Base-by-base conservation (phyloP, 2,888 invertebrate genomes). In the Plebejus anna region DNA sequence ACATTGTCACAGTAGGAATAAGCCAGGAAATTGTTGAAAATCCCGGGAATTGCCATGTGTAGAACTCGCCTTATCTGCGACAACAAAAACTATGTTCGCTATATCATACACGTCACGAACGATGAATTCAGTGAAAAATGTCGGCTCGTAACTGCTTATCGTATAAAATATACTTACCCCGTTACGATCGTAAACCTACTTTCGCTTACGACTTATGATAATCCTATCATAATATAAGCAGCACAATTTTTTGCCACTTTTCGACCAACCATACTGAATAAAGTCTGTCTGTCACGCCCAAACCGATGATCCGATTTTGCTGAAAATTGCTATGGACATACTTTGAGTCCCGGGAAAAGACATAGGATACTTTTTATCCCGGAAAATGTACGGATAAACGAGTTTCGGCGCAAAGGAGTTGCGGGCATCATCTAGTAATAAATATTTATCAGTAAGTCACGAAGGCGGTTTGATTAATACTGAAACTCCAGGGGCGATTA, bases 401-500 rank as follows among this genome's bases (percentile, higher is more conserved):
- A 38, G 5, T 38, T 38, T 38, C 5, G 38, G 38, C 38, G 38
- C 38, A 38, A 38, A 4, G 38, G 38, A 5, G 5, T 6, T 38
- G 5, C 5, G 5, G 38, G 6, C 38, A 6, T 32, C 32, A 2
- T 2, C 32, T 32, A 32, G 32, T 73, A 13, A 55, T 57, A 28
- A 55, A 61, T 28, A 61, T 55, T 38, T 59, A 59, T 51, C 57
- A 59, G 16, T 59, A 36, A 57, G 75, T 57, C 22, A 57, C 59
- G 75, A 38, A 59, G n/a, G 7, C 22, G 4, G 4, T 36, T 61
- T 59, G 66, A 38, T 71, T 71, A 71, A 71, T 22, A 1, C n/a
- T 47, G 6, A 47, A 51, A 70, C 38, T 47, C 38, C 11, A 42
- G 42, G 16, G 28, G 16, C 28, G 55, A 55, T 32, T 11, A 75